Evolutionary conservation across 2,888 invertebrate species (phyloP), one percentile per base, ranked within the genome.

Genomic region (Amphipoea lucens): DNA sequence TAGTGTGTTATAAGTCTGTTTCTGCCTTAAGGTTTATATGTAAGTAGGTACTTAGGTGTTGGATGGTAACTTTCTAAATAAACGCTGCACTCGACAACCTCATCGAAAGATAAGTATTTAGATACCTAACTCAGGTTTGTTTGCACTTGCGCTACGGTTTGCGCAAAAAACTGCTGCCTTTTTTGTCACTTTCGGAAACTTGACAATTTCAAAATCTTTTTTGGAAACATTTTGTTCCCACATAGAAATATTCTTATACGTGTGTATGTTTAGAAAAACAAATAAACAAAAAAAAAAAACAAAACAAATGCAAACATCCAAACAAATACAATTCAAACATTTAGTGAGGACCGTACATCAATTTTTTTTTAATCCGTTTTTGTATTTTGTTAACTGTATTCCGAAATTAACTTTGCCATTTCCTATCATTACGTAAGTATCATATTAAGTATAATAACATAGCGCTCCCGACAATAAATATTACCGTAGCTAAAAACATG

Each of bases 21-120:
- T 29, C 29, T 29, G 29, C 29, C 29, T 29, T 40, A 40, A 40
- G 40, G 40, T 40, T 40, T 40, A 40, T 54, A 54, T 17, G 0
- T 23, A 23, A 9, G 40, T 36, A 23, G 0, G 3, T n/a, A 67
- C 9, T 2, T 7, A 23, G 2, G 17, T 77, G n/a, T 48, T 76
- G 36, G 51, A 36, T 68, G 36, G 65, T 51, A 36, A 54, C 65
- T 65, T 23, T 77, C n/a, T 78, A 60, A 69, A 77, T n/a, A 66
- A 77, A 77, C 65, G 70, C 48, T 65, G 3, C 4, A 65, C 23
- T 70, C 42, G 45, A 60, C 14, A 57, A 65, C 17, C 17, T 45
- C 17, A 45, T n/a, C 4, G 14, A 0, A 48, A 36, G 40, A 57
- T 29, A 23, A 51, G 23, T 62, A 29, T 36, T n/a, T 42, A 23